Percentiles rank a stretch among this genome's conserved stretches.
Conservation (phyloP, 2,797 vertebrate genomes). For the Xiphorhynchus erythropygius region DNA sequence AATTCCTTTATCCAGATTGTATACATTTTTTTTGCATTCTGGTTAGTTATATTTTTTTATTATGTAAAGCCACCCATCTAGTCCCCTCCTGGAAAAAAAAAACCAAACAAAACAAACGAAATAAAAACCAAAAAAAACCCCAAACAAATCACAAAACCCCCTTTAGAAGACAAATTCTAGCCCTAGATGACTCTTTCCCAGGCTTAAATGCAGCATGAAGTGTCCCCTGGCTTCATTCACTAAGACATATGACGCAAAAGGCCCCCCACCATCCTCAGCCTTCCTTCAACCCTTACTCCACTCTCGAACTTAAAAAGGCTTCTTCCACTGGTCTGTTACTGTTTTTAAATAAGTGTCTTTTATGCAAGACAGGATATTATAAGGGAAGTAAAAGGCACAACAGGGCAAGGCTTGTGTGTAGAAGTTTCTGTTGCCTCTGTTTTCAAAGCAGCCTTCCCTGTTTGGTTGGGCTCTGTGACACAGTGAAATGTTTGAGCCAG, state of each 20-base stretch:
- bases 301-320: background rate
- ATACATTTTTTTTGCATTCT: conserved; percentile 37
- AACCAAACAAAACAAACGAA: background rate
- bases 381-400: background rate
- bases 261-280: background rate
- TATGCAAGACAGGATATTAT: background rate
- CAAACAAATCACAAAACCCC: background rate
- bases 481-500: background rate
- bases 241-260: background rate
- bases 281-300: background rate
- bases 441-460: background rate
- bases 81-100: background rate
- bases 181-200: background rate
- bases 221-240: background rate
- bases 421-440: background rate
- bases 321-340: background rate
- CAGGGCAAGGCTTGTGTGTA: background rate
- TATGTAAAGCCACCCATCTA: background rate
- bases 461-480: background rate
- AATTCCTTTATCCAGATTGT: conserved; percentile 64
- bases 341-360: background rate
- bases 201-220: background rate
- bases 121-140: too few relatives aligned
- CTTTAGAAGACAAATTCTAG: background rate
- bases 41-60: conserved; percentile 51